These are phyloP conservation scores for Ophraella communa DNA, from an alignment of 2,888 invertebrate genomes.

Conservation along the genomic window DNA sequence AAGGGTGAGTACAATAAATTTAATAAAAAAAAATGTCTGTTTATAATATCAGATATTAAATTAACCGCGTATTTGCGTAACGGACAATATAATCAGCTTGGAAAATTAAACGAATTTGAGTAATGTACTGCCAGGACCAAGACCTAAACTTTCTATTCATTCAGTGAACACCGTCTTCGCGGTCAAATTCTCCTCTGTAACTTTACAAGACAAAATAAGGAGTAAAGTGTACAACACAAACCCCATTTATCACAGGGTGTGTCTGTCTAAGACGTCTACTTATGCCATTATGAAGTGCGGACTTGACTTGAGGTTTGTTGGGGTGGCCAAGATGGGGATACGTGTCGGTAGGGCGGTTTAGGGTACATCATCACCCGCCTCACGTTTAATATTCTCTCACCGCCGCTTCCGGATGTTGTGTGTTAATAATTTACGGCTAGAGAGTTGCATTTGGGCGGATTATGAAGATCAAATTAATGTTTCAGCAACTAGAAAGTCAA, in stretches of 20 bases:
- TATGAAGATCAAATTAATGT: constrained; percentile 21
- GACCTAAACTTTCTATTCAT: constrained; percentile 16
- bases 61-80: too few species aligned
- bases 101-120: not conserved
- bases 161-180: constrained; percentile 13
- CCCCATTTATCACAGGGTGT: constrained; percentile 49
- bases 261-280: constrained; percentile 52
- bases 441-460: constrained; percentile 30
- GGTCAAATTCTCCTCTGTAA: constrained; percentile 35
- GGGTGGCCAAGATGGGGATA: constrained; percentile 27
- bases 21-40: too few species aligned
- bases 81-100: not conserved
- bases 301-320: constrained; percentile 43
- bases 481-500: not conserved
- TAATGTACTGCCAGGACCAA: constrained; percentile 20
- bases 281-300: constrained; percentile 52
- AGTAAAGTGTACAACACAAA: constrained; percentile 40
- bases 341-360: constrained; percentile 12
- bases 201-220: constrained; percentile 38
- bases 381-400: constrained; percentile 39
- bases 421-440: constrained; percentile 38
- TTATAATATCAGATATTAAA: too few species aligned
- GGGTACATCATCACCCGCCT: constrained; percentile 18
- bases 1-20: too few species aligned
- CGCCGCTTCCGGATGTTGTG: constrained; percentile 26